These are phyloP conservation scores for Distichodus sexfasciatus DNA, from an alignment of 2,797 vertebrate species.

Conservation along the genomic window DNA sequence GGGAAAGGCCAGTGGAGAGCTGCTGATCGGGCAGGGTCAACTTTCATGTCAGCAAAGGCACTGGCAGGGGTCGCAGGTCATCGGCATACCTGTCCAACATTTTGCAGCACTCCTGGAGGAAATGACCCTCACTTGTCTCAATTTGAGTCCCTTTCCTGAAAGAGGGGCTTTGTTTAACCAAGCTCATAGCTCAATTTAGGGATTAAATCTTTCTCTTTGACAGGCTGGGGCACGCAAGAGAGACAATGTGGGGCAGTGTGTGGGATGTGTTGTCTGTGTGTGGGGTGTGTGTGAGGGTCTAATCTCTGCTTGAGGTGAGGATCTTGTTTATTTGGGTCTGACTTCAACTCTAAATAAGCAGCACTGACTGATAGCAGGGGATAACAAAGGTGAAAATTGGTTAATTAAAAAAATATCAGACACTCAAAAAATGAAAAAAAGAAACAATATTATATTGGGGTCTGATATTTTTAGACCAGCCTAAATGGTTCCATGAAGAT, in stretches of 20 bases:
- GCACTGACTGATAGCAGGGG: slow-evolving; percentile 19
- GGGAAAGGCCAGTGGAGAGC: slow-evolving; percentile 62
- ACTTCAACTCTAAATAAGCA: slow-evolving; percentile 36
- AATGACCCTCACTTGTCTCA: slow-evolving; percentile 73
- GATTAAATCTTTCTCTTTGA: slow-evolving; percentile 51
- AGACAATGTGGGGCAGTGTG: slow-evolving; percentile 20
- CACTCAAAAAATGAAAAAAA: neutral
- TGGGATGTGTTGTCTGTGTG: too few species aligned
- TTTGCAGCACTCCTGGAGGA: slow-evolving; percentile 65
- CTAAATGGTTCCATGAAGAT: neutral
- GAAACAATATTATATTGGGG: too few species aligned
- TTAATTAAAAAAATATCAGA: slow-evolving; percentile 10
- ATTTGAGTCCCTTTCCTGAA: slow-evolving; percentile 60
- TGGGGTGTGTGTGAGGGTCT: slow-evolving; percentile 12
- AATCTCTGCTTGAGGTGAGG: slow-evolving; percentile 2
- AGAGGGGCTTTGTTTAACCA: slow-evolving; percentile 61
- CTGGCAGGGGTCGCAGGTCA: slow-evolving; percentile 64
- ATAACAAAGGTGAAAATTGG: slow-evolving; percentile 31
- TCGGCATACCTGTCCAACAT: slow-evolving; percentile 69
- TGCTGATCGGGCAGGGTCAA: slow-evolving; percentile 61
- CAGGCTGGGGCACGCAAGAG: slow-evolving; percentile 8
- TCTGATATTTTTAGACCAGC: too few species aligned
- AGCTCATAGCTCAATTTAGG: slow-evolving; percentile 46
- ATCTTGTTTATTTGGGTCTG: slow-evolving; percentile 31
- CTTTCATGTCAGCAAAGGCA: slow-evolving; percentile 70